Base-by-base conservation (phyloP, 2,797 vertebrate genomes). In the Parotocinclus haroldoi region DNA sequence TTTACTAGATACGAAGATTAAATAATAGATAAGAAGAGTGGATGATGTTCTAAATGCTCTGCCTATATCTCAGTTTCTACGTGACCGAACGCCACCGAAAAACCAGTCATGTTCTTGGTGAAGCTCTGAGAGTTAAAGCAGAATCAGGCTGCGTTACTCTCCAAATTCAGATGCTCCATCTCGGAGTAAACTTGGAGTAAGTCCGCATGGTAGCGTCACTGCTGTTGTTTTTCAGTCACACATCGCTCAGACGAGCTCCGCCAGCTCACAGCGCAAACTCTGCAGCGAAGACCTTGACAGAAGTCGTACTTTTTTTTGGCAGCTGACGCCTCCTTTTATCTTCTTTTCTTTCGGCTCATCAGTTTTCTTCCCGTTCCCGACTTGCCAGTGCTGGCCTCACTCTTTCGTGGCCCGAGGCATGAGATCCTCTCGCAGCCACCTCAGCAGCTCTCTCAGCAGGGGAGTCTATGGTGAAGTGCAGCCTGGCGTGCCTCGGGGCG, bases 381-480 rank as follows among this genome's bases (percentile, higher is more conserved):
- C 51, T 66, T 12, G 39, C 18, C 53, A 74, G 62, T 64, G 63
- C 61, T 68, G 72, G 42, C 63, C 19, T 42, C 75, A 5, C 57
- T 63, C 44, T 39, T 63, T 63, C 68, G 71, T 84, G 71, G 78
- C 86, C 83, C 36, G 53, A 77, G 83, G 84, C 81, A 75, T 27
- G 39, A 83, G 75, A 79, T 84, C 80, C 76, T 86, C 80, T 81
- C 70, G 71, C 72, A 83, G 81, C 85, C 82, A 87, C 82, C 82
- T 87, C 86, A 89, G 83, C 87, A 89, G 78, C 82, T 88, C 83
- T 76, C 77, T 76, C 74, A 58, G 77, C 77, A 81, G 80, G 85
- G n/a, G 77, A 74, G 78, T 82, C 86, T 79, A 65, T 80, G 76
- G 77, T 76, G 77, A 70, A 86, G 80, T 80, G 60, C 72, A 63